These are phyloP conservation scores for Blastobasis adustella DNA, from an alignment of 2,888 invertebrate genomes.

Conservation along the genomic window DNA sequence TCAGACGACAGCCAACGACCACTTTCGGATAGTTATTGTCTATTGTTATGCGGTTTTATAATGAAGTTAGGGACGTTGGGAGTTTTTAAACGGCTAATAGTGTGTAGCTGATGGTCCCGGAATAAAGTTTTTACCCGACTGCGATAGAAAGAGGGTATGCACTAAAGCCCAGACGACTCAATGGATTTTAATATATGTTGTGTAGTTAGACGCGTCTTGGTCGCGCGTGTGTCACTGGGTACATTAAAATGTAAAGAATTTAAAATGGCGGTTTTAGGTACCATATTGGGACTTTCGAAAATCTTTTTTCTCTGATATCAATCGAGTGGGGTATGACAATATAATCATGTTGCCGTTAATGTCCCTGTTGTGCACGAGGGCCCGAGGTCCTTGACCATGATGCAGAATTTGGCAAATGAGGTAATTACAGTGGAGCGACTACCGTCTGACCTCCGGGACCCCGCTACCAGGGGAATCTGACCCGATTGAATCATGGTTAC, in stretches of 20 bases:
- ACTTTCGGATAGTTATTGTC: not conserved
- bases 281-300: not conserved
- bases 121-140: not conserved
- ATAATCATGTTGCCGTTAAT: no score
- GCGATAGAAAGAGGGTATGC: not conserved
- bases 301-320: not conserved
- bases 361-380: no score
- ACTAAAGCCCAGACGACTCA: not conserved
- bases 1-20: not conserved
- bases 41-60: not conserved
- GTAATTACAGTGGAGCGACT: no score
- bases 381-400: no score
- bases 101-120: no score
- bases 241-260: not conserved
- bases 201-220: not conserved
- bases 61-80: not conserved
- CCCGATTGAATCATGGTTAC: no score
- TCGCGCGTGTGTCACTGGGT: not conserved
- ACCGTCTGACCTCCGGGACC: no score
- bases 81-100: no score
- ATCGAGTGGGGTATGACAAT: no score
- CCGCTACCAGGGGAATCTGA: no score
- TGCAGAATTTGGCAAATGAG: no score
- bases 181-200: not conserved
- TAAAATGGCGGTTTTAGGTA: not conserved